Conservation (phyloP, 30 jellyfish, hydroid and myxozoan species). For the Rhopilema esculentum region DNA sequence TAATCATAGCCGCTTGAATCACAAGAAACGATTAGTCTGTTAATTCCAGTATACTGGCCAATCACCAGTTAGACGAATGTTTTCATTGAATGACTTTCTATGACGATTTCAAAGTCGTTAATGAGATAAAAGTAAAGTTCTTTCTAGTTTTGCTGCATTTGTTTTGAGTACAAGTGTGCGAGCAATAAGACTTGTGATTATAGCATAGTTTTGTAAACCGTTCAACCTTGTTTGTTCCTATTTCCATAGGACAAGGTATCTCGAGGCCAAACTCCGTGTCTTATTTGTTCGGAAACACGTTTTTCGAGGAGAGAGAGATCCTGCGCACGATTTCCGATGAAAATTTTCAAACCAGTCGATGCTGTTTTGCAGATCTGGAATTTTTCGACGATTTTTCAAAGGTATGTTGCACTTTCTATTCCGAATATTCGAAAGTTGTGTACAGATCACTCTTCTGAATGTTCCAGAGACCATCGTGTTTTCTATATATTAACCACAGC, state of each 20-base stretch:
- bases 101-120: slow-evolving; percentile 56
- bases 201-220: background rate
- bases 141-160: slow-evolving; percentile 32
- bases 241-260: background rate
- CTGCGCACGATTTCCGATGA: background rate
- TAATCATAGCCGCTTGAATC: slow-evolving; percentile 34
- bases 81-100: slow-evolving; percentile 33
- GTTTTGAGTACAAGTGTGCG: slow-evolving; percentile 2
- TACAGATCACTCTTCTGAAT: no score
- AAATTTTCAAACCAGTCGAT: background rate
- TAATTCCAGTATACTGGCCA: slow-evolving; percentile 58
- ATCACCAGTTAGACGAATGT: slow-evolving; percentile 35
- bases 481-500: no score
- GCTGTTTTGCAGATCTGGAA: background rate
- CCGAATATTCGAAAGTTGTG: no score
- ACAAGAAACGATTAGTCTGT: slow-evolving; percentile 18
- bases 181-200: background rate
- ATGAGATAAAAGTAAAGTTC: slow-evolving; percentile 50
- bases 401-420: background rate
- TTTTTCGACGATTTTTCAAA: background rate
- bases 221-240: background rate
- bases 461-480: no score
- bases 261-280: background rate
- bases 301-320: background rate
- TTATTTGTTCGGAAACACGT: background rate